phyloP scores from a whole-genome alignment of 1,140 invertebrate genomes.

The Probaryconus sp. region DNA sequence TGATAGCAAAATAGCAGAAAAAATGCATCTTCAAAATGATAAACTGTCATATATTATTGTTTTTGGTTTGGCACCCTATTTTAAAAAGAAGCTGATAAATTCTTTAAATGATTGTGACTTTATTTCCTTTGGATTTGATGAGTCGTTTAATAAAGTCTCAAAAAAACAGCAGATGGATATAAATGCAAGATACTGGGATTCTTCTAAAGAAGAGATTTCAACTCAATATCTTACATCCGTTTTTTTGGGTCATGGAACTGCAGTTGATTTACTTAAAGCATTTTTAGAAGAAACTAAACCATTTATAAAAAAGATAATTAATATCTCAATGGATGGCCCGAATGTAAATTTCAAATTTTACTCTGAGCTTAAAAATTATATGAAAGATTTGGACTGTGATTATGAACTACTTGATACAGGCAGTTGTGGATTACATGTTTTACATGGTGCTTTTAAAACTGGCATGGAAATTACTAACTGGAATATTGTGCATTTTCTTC shows the following conservation, averaged over 20 bases:
- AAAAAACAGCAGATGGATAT: slow-evolving; percentile 47
- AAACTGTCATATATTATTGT: slow-evolving; percentile 35
- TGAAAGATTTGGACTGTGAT: not conserved
- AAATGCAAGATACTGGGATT: slow-evolving; percentile 32
- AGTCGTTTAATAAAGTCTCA: slow-evolving; percentile 47
- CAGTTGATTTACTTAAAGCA: slow-evolving; percentile 29
- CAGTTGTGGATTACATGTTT: slow-evolving; percentile 30
- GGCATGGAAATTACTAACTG: slow-evolving; percentile 20
- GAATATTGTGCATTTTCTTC: not conserved
- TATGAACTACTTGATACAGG: slow-evolving; percentile 48
- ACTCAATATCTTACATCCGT: slow-evolving; percentile 37
- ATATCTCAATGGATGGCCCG: too few species aligned
- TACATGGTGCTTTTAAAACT: slow-evolving; percentile 34
- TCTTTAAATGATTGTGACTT: slow-evolving; percentile 12
- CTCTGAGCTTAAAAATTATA: too few species aligned
- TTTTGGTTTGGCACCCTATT: slow-evolving; percentile 28
- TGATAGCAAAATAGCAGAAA: slow-evolving; percentile 32
- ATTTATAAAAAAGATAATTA: too few species aligned
- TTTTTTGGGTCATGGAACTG: slow-evolving; percentile 32
- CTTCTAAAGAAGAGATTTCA: slow-evolving; percentile 16
- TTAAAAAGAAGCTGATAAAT: slow-evolving; percentile 31
- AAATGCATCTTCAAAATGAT: slow-evolving; percentile 38
- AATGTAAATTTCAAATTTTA: too few species aligned
- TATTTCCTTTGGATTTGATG: slow-evolving; percentile 40
- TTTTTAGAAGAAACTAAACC: not conserved